Percentiles rank a stretch among this genome's conserved stretches.
Conservation (phyloP, 2,113 vertebrate species). For the Oreocharis arfaki region DNA sequence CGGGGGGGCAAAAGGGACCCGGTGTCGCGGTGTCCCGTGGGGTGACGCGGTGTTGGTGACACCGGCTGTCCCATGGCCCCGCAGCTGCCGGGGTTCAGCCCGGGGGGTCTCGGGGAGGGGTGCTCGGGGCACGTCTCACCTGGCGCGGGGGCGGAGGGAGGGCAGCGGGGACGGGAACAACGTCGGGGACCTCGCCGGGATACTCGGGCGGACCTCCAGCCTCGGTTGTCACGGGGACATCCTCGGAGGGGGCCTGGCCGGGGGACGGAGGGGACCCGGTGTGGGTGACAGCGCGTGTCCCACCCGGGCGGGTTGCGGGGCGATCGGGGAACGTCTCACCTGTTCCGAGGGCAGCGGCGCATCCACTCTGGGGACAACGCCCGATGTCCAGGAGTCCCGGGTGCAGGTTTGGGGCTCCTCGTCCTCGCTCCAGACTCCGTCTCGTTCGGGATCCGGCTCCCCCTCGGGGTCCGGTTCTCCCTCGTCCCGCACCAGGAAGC, state of each 20-base stretch:
- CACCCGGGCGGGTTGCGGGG: too few species aligned
- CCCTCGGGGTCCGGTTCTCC: constrained; percentile 47
- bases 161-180: background rate
- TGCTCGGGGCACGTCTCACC: constrained; percentile 11
- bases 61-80: background rate
- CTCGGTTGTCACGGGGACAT: fast-evolving
- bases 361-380: constrained; percentile 43
- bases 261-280: background rate
- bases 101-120: background rate
- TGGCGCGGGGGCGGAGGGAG: background rate
- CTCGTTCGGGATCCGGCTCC: background rate
- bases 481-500: constrained; percentile 72
- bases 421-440: background rate
- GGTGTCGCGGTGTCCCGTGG: too few species aligned
- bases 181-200: background rate
- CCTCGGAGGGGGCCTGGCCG: background rate
- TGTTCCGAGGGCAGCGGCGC: background rate
- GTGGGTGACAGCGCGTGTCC: background rate
- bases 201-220: fast-evolving
- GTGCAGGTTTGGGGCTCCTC: constrained; percentile 64
- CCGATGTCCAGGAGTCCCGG: constrained; percentile 74
- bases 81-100: background rate
- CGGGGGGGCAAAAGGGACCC: background rate
- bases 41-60: background rate
- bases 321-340: background rate